Conservation (phyloP, 2,888 invertebrate genomes). For the Platerodrilus igneus region DNA sequence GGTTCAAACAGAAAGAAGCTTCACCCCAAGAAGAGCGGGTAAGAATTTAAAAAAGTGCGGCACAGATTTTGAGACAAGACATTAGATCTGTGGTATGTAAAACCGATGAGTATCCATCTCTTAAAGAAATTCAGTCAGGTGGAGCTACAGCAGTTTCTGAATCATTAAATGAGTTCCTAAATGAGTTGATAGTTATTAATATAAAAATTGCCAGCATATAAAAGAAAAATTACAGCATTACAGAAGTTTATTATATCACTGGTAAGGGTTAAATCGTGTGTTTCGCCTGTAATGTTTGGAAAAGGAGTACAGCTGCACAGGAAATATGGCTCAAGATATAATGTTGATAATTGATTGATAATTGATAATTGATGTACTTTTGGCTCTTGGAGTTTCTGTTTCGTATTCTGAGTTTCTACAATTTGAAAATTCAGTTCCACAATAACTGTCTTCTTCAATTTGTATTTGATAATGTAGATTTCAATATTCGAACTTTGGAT, state of each 20-base stretch:
- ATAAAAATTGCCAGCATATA: conserved; percentile 1
- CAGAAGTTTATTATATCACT: conserved; percentile 5
- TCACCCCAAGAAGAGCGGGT: neutral
- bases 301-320: conserved; percentile 2
- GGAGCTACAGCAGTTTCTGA: neutral
- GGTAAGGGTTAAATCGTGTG: conserved; percentile 3
- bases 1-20: conserved; percentile 2
- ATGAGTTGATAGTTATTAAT: conserved; percentile 1
- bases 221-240: conserved; percentile 4
- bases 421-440: too few species aligned
- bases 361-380: too few species aligned
- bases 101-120: neutral
- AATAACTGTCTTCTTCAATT: too few species aligned
- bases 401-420: too few species aligned
- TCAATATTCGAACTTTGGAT: conserved; percentile 1
- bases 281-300: conserved; percentile 6
- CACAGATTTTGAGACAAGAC: conserved; percentile 5
- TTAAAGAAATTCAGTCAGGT: conserved; percentile 5
- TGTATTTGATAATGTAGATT: conserved; percentile 3
- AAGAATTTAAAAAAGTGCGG: conserved; percentile 1
- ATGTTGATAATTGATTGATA: too few species aligned
- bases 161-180: neutral
- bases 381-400: too few species aligned
- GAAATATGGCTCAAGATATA: conserved; percentile 4
- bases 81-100: conserved; percentile 5